Evolutionary conservation across 2,113 vertebrate species (phyloP), one percentile per base, ranked within the genome.

Genomic region (Eulacestoma nigropectus): DNA sequence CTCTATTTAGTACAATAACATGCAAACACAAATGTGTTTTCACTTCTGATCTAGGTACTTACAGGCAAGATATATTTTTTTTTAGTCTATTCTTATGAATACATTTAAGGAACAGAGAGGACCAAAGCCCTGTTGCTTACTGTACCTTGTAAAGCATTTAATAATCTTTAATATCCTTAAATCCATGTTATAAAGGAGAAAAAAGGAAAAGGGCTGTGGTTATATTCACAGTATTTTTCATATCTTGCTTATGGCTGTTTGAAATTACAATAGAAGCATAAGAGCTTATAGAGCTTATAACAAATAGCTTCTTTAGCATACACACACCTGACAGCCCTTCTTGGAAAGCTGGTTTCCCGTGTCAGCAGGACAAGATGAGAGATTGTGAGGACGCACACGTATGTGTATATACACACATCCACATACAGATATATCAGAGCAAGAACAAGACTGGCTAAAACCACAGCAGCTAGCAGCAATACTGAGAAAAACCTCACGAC

Each of bases 341-440:
- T 64, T 35, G 52, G 46, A 53, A 79, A 86, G 76, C 0, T 57
- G 11, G 4, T 14, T 77, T 74, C 26, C 35, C 6, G 13, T 69
- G 30, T 35, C 88, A 79, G 59, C 26, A 62, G 57, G 32, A 26
- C 49, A 39, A 47, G 37, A 52, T 5, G 15, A 65, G 56, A 55
- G 70, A 60, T 0, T 18, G 19, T 1, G 7, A 69, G 11, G 13
- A 21, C 4, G 12, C 4, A 3, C 15, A 57, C 7, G 1, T 4
- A 19, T 3, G 7, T 18, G 22, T 6, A 11, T 3, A n/a, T 5
- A 59, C 7, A 18, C 23, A 44, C 14, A 13, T 5, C 21, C 25
- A n/a, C 26, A 33, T 1, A 26, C 0, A 67, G 4, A 8, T 2
- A 13, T 11, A 68, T 7, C 44, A 37, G 8, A 60, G 16, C 46